A percentile compares a stretch with the other conserved stretches of the same genome.
Conservation (phyloP, 2,113 vertebrate species). For the Antidorcas marsupialis region DNA sequence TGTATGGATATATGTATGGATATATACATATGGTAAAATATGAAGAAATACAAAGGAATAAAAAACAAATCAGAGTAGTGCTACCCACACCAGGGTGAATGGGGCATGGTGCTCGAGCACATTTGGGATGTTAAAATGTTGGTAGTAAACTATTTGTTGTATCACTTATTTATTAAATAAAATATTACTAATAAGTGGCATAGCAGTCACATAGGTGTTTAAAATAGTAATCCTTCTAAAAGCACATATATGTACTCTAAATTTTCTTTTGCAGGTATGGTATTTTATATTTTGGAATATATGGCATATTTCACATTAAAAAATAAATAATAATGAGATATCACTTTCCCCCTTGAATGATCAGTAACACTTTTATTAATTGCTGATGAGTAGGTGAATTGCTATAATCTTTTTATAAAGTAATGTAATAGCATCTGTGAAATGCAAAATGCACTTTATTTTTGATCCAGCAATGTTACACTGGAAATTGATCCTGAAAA, state of each 20-base stretch:
- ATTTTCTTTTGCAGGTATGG: background rate
- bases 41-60: background rate
- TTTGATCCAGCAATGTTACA: background rate
- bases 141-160: background rate
- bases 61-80: background rate
- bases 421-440: background rate
- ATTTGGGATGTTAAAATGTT: background rate
- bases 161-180: background rate
- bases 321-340: background rate
- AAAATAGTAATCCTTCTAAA: background rate
- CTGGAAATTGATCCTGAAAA: background rate
- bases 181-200: background rate
- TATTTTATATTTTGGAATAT: background rate
- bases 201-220: background rate
- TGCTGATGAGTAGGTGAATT: background rate
- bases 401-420: background rate
- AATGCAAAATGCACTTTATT: background rate
- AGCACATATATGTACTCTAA: background rate
- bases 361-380: background rate
- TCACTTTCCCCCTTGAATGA: background rate
- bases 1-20: background rate
- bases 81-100: background rate
- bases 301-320: background rate
- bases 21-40: background rate
- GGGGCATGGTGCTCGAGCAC: background rate